These are phyloP conservation scores for Chorisops tibialis DNA, from an alignment of 2,888 invertebrate species.

Conservation along the genomic window DNA sequence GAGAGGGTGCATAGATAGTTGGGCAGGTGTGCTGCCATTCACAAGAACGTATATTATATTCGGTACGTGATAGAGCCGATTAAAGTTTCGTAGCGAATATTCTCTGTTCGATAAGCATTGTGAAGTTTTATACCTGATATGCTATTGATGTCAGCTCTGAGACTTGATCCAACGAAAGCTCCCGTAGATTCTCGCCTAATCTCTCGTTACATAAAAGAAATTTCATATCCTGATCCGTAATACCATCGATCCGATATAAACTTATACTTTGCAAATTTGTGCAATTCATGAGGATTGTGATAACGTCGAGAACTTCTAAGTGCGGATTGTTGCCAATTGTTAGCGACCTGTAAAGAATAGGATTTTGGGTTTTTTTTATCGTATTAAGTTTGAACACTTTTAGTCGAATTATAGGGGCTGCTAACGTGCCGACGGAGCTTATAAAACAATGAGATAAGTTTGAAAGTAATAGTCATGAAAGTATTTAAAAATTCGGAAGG, in stretches of 20 bases:
- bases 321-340: conserved; percentile 8
- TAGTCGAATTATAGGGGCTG: too few species aligned
- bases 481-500: too few species aligned
- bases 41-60: too few species aligned
- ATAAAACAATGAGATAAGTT: too few species aligned
- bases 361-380: too few species aligned
- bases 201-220: conserved; percentile 28
- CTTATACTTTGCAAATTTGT: conserved; percentile 8
- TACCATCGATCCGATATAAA: conserved; percentile 19
- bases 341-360: conserved; percentile 2
- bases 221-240: conserved; percentile 25
- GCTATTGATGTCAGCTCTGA: conserved; percentile 23
- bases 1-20: too few species aligned
- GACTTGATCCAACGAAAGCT: conserved; percentile 26
- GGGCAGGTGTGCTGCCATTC: too few species aligned
- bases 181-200: conserved; percentile 23
- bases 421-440: too few species aligned
- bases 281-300: conserved; percentile 20
- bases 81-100: conserved; percentile 1
- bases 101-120: neutral
- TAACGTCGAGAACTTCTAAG: conserved; percentile 10
- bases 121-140: conserved; percentile 20
- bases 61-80: neutral
- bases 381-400: too few species aligned
- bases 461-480: too few species aligned